These are phyloP conservation scores for Mastomys natalensis DNA, from an alignment of 2,113 vertebrate species.

Conservation along the genomic window DNA sequence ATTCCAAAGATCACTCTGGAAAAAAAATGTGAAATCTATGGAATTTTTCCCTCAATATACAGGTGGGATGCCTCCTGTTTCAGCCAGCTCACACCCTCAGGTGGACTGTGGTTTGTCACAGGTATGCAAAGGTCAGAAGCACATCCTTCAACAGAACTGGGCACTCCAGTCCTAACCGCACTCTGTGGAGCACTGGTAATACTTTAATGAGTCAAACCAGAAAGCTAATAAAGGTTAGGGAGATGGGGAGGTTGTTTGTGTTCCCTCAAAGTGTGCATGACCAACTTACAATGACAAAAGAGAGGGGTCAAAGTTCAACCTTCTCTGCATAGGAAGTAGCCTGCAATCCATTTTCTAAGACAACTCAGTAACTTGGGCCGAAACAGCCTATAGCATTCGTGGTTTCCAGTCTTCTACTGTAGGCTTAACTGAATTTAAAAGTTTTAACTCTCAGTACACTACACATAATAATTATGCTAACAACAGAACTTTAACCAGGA, in stretches of 20 bases:
- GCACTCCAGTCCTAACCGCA: background rate
- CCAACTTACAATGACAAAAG: background rate
- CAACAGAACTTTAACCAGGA: background rate
- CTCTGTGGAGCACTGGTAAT: background rate
- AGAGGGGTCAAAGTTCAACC: background rate
- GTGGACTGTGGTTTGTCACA: conserved; percentile 14
- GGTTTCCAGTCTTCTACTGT: background rate
- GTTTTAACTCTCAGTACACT: background rate
- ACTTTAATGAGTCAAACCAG: background rate
- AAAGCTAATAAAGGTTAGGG: background rate
- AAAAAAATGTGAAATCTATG: conserved; percentile 29
- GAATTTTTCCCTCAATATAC: background rate
- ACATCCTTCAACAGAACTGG: background rate
- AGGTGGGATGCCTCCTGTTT: background rate
- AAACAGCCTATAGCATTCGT: background rate
- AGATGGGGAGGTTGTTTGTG: background rate
- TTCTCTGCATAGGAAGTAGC: background rate
- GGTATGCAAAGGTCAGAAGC: background rate
- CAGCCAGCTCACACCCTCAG: background rate
- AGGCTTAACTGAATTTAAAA: background rate
- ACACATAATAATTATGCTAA: background rate
- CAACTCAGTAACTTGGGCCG: background rate
- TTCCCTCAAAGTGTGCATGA: background rate
- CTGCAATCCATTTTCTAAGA: background rate
- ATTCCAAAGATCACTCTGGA: conserved; percentile 23